Evolutionary conservation across 1,140 invertebrate genomes (phyloP).

Genomic region (Hirudo medicinalis): DNA sequence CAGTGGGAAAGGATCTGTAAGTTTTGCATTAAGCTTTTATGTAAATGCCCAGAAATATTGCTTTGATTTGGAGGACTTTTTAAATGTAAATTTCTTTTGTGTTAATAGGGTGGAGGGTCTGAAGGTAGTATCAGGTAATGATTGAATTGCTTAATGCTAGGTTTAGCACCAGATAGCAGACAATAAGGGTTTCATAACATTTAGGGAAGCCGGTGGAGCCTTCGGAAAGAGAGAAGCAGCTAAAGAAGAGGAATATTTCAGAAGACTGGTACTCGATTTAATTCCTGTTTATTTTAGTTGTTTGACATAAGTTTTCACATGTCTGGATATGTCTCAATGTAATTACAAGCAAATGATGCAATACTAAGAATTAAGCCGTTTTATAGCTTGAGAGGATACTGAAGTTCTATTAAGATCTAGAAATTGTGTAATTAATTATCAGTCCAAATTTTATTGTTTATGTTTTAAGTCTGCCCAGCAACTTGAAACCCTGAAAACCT

Average conservation of each 20-base stretch:
- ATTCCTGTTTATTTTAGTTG: background rate
- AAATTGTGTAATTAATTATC: too few species aligned
- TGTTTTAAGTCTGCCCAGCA: conserved; percentile 2
- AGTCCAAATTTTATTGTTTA: background rate
- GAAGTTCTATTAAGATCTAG: too few species aligned
- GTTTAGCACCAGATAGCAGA: background rate
- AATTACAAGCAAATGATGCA: background rate
- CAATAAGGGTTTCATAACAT: background rate
- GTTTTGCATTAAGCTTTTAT: background rate
- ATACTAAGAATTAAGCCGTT: background rate
- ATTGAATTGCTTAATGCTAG: background rate
- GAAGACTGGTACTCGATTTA: conserved; percentile 2
- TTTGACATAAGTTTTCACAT: background rate
- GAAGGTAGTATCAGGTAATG: background rate
- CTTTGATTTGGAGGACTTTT: background rate
- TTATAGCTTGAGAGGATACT: background rate
- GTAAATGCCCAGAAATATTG: background rate
- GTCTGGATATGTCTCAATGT: background rate
- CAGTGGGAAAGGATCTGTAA: conserved; percentile 8
- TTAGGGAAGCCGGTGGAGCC: conserved; percentile 13
- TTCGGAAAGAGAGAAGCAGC: conserved; percentile 16
- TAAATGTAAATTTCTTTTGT: background rate
- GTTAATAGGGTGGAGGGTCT: background rate
- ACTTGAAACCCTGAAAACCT: conserved; percentile 13
- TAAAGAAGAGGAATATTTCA: conserved; percentile 16